Evolutionary conservation across 2,888 invertebrate species (phyloP), one percentile per base, ranked within the genome.

Genomic region (Crocallis elinguaria): DNA sequence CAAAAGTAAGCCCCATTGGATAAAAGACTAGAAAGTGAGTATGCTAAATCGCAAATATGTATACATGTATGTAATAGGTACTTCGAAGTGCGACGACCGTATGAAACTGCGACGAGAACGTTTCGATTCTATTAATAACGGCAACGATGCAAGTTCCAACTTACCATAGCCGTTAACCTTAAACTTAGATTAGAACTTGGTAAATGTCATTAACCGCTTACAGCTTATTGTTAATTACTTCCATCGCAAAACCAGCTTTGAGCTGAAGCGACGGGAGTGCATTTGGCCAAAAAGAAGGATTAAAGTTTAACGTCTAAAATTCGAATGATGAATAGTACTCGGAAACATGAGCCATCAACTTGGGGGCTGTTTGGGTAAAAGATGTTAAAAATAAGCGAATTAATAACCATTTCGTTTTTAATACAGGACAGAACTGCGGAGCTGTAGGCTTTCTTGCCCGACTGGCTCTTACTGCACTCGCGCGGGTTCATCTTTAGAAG

Each of bases 41-140:
- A 57, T 51, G 66, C 66, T 60, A 60, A 67, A 66, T 66, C 58
- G 65, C 57, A 66, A 67, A 73, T 65, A 64, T 54, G 64, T 48
- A 63, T 60, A 49, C 54, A 59, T 60, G 60, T 67, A 64, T 73
- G 51, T 17, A 51, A 35, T 45, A 41, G 45, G 30, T 42, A 30
- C 43, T 17, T 72, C 75, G 62, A 77, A 79, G 84, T 78, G 79
- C 82, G 82, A 75, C 71, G 84, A 84, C 84, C 84, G 77, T 73
- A 70, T 71, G 61, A 60, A 66, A 63, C 51, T 73, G 71, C 72
- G 75, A 67, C 72, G 72, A 68, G 60, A 64, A 68, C 71, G 60
- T 61, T 68, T 62, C n/a, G 69, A 67, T 69, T 80, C 84, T 84
- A 84, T 77, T 80, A 77, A 84, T 85, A 84, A 73, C 78, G 62